phyloP scores from a whole-genome alignment of 1,140 invertebrate genomes.

The Protaetia brevitarsis region DNA sequence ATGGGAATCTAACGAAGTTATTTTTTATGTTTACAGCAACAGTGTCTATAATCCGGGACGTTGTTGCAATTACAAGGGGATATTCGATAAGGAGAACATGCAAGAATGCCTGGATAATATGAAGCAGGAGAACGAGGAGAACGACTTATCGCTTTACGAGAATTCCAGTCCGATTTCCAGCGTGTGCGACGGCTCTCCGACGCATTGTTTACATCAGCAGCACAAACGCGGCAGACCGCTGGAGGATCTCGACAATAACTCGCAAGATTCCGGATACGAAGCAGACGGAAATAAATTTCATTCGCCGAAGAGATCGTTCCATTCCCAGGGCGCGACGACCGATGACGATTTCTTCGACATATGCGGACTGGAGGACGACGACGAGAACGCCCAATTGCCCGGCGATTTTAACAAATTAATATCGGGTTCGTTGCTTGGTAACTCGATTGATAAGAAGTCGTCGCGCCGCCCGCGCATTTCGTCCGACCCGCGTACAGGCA shows the following conservation, averaged over 20 bases:
- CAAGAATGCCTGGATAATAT: not conserved
- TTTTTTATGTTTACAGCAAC: slow-evolving; percentile 23
- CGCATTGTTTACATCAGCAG: slow-evolving; percentile 17
- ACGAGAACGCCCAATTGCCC: slow-evolving; percentile 46
- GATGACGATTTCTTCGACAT: slow-evolving; percentile 68
- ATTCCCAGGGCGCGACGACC: slow-evolving; percentile 57
- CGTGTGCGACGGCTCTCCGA: slow-evolving; percentile 23
- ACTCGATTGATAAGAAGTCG: not conserved
- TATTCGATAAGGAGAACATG: slow-evolving; percentile 23
- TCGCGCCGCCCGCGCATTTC: slow-evolving; percentile 32
- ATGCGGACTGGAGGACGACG: slow-evolving; percentile 51
- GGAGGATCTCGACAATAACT: slow-evolving; percentile 52
- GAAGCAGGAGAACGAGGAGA: slow-evolving; percentile 25
- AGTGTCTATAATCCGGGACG: not conserved
- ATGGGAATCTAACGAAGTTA: not conserved
- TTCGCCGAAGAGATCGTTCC: slow-evolving; percentile 52
- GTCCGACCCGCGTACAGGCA: slow-evolving; percentile 44
- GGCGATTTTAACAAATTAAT: slow-evolving; percentile 49
- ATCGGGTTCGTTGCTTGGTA: slow-evolving; percentile 33
- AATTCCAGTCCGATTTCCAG: slow-evolving; percentile 24
- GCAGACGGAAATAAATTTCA: slow-evolving; percentile 54
- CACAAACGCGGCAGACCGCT: slow-evolving; percentile 19
- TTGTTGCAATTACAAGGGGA: not conserved
- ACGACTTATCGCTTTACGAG: slow-evolving; percentile 28
- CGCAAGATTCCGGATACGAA: slow-evolving; percentile 59